A percentile compares a stretch with the other conserved stretches of the same genome.
These are phyloP conservation scores for Baronia brevicornis DNA, from an alignment of 2,888 invertebrate species.

Conservation along the genomic window DNA sequence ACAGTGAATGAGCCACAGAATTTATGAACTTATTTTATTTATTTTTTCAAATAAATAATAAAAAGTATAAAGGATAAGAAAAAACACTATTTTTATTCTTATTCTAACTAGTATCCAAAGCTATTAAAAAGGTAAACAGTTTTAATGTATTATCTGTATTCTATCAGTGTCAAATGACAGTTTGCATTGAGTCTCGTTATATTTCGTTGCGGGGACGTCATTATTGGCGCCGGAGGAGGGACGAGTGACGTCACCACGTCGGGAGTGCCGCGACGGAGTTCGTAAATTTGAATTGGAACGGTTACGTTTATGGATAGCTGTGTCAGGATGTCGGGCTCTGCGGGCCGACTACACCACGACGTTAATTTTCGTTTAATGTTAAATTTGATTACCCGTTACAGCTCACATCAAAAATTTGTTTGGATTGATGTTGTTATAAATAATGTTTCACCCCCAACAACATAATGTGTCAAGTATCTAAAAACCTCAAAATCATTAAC, in stretches of 20 bases:
- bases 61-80: no score
- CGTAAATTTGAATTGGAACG: constrained; percentile 24
- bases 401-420: no score
- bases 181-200: constrained; percentile 19
- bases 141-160: no score
- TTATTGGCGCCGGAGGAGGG: constrained; percentile 19
- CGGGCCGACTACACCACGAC: constrained; percentile 6
- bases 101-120: background rate
- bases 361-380: constrained; percentile 3
- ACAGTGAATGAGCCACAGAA: no score
- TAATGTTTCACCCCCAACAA: no score
- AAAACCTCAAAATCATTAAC: no score
- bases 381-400: constrained; percentile 5
- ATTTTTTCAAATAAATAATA: no score
- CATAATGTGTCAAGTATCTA: no score
- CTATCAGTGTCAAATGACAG: constrained; percentile 21
- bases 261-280: constrained; percentile 13
- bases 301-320: constrained; percentile 20
- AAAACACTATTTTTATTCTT: no score
- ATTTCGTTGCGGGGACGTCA: constrained; percentile 18
- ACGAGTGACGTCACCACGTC: constrained; percentile 23
- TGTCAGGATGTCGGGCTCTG: constrained; percentile 19
- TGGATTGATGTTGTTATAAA: no score
- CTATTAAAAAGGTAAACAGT: background rate
- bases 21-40: no score